A percentile compares a stretch with the other conserved stretches of the same genome.
Conservation (phyloP, 2,797 vertebrate species). For the Pangasius larnaudii region DNA sequence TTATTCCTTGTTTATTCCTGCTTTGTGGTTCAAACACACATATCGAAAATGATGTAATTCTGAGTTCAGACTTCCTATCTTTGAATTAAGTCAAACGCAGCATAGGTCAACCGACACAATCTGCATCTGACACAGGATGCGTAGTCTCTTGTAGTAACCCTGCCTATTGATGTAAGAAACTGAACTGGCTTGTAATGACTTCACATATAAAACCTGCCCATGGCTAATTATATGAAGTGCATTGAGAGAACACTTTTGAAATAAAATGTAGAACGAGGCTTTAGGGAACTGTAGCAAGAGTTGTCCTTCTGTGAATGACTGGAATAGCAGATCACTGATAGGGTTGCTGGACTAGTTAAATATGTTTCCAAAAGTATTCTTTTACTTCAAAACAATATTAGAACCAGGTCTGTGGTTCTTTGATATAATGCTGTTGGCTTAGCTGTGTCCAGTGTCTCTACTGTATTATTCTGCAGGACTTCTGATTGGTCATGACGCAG, state of each 20-base stretch:
- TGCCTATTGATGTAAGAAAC: not conserved
- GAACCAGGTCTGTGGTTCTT: not conserved
- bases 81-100: not conserved
- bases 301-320: not conserved
- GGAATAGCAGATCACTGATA: not conserved
- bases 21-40: too few species aligned
- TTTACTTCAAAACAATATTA: not conserved
- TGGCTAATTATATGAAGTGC: not conserved
- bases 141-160: not conserved
- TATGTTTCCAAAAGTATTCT: not conserved
- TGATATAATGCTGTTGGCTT: not conserved
- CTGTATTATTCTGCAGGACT: slow-evolving; percentile 21
- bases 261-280: not conserved
- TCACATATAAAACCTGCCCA: not conserved
- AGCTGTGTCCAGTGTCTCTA: not conserved
- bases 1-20: too few species aligned
- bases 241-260: not conserved
- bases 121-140: not conserved
- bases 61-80: not conserved
- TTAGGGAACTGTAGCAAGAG: not conserved
- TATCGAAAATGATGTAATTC: too few species aligned
- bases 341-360: not conserved
- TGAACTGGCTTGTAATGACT: not conserved
- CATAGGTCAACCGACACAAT: not conserved
- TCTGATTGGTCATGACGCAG: slow-evolving; percentile 30